Evolutionary conservation across 2,888 invertebrate genomes (phyloP), one percentile per base, ranked within the genome.

Genomic region (Eupithecia subumbrata): DNA sequence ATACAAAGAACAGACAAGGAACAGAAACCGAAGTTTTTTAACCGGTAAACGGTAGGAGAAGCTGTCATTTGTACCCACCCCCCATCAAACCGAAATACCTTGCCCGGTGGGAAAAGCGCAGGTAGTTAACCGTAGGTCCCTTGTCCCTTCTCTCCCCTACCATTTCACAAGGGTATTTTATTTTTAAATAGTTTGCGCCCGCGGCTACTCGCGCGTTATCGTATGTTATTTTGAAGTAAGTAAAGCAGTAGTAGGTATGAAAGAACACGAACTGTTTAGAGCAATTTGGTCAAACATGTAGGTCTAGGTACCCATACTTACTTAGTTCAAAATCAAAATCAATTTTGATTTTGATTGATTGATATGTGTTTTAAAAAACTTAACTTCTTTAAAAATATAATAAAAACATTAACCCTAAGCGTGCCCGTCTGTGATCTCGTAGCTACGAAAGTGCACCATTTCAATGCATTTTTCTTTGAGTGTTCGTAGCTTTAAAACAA

Each of bases 91-190:
- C n/a, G 22, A 14, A n/a, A 67, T 67, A 67, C 68, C 68, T 22
- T 11, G 40, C 18, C 43, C 68, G n/a, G 43, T 14, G 22, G 68
- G 68, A 40, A 40, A 43, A 30, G 18, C 2, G 67, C 68, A 68
- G 68, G 68, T 68, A 68, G 68, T 22, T 66, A 25, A 68, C 68
- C 68, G 40, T 43, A 22, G 40, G 68, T 60, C 22, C 11, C 60
- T 60, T 25, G 68, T 45, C 68, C 68, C 68, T 67, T 67, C 37
- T n/a, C 37, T 40, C 66, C 66, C 66, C 66, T 67, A 66, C 37
- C 66, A 64, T 37, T 12, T 67, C 37, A 37, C 66, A 66, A 37
- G 34, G 67, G 67, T 37, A 37, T 68, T 68, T 34, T 37, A 37
- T 68, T 68, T 64, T 64, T 22, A 56, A 25, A 34, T 64, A 64